phyloP scores from a whole-genome alignment of 2,113 vertebrate genomes.

The Oncorhynchus gorbuscha region DNA sequence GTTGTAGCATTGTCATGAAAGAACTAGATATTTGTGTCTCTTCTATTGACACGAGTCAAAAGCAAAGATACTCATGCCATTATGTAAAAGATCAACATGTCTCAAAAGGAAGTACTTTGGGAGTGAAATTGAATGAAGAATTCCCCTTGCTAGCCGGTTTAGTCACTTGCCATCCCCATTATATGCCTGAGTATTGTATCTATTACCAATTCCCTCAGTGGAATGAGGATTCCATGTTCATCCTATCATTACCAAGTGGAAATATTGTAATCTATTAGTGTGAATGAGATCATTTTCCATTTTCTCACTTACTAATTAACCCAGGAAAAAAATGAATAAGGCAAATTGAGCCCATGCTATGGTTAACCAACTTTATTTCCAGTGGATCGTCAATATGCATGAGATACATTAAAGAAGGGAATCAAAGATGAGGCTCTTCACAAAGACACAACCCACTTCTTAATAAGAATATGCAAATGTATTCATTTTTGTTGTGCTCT shows the following conservation, averaged over 20 bases:
- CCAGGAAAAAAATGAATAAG: slow-evolving; percentile 62
- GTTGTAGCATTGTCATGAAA: slow-evolving; percentile 47
- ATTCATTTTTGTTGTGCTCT: slow-evolving; percentile 57
- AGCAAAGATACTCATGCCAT: slow-evolving; percentile 44
- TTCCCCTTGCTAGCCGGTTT: slow-evolving; percentile 65
- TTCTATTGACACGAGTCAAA: slow-evolving; percentile 39
- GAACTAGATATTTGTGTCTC: slow-evolving; percentile 41
- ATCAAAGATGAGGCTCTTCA: slow-evolving; percentile 54
- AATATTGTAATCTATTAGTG: slow-evolving; percentile 74
- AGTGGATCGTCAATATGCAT: slow-evolving; percentile 70
- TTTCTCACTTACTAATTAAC: slow-evolving; percentile 67
- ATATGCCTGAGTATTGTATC: slow-evolving; percentile 66
- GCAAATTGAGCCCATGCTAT: slow-evolving; percentile 54
- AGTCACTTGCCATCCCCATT: slow-evolving; percentile 69
- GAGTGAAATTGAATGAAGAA: slow-evolving; percentile 69
- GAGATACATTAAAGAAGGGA: slow-evolving; percentile 70
- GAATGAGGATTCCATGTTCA: slow-evolving; percentile 55
- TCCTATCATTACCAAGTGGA: slow-evolving; percentile 63
- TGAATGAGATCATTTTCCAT: slow-evolving; percentile 67
- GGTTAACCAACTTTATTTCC: slow-evolving; percentile 50
- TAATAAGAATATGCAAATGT: slow-evolving; percentile 66
- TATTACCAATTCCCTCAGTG: slow-evolving; percentile 66
- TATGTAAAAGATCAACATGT: slow-evolving; percentile 25
- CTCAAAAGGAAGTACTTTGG: slow-evolving; percentile 46
- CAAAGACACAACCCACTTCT: slow-evolving; percentile 53